These are phyloP conservation scores for Aethina tumida DNA, from an alignment of 1,140 invertebrate species.

Conservation along the genomic window DNA sequence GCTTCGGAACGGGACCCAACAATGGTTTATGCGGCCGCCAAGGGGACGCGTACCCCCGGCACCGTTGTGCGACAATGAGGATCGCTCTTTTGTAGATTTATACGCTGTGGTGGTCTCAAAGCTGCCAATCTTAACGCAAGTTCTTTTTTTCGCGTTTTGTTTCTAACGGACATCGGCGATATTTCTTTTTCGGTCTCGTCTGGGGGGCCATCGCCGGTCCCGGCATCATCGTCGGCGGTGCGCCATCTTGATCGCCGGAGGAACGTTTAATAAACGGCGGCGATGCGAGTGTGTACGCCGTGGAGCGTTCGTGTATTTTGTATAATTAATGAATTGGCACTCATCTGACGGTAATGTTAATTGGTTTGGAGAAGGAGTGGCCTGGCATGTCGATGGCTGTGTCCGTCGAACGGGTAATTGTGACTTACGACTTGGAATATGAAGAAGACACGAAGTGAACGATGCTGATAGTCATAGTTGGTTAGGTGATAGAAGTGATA, in stretches of 20 bases:
- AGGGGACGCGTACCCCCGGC: conserved; percentile 10
- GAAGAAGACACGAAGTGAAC: conserved; percentile 21
- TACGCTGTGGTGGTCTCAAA: conserved; percentile 21
- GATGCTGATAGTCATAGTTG: conserved; percentile 16
- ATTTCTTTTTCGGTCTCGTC: too few species aligned
- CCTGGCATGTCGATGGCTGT: conserved; percentile 15
- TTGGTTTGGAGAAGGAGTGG: conserved; percentile 16
- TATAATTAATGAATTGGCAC: conserved; percentile 19
- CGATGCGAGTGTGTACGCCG: too few species aligned
- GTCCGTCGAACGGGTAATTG: conserved; percentile 16
- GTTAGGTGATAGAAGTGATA: conserved; percentile 9
- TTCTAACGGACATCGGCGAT: conserved; percentile 12
- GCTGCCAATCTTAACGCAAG: conserved; percentile 22
- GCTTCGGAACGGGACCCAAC: conserved; percentile 17
- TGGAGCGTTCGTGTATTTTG: too few species aligned
- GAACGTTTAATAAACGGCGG: too few species aligned
- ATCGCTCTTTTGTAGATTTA: conserved; percentile 26
- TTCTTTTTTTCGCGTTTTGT: conserved; percentile 9
- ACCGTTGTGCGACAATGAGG: conserved; percentile 19
- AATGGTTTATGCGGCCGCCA: conserved; percentile 21
- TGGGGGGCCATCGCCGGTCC: too few species aligned
- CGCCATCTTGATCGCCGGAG: too few species aligned
- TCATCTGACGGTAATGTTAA: conserved; percentile 17
- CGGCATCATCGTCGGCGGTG: too few species aligned
- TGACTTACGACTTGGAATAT: conserved; percentile 19